Evolutionary conservation across 92 coral and sea anemone genomes (phyloP), one percentile per base, ranked within the genome.

Genomic region (Galaxea fascicularis): DNA sequence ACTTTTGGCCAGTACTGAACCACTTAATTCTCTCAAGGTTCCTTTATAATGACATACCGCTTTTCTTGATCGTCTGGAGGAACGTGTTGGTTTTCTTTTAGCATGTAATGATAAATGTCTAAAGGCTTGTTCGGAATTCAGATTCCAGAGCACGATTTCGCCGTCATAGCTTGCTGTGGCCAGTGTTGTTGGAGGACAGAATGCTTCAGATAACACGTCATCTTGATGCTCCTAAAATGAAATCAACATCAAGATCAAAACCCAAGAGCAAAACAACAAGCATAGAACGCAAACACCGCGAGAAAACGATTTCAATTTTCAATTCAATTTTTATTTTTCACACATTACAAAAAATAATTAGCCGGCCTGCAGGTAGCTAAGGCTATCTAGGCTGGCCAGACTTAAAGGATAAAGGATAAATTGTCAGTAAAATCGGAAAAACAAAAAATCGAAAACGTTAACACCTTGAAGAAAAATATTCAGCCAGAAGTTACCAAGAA

Each of bases 121-220:
- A 15, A 95, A 96, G 46, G 98, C 98, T 73, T 96, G 98, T 62
- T 96, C 98, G 7, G 98, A 96, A 81, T 93, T 96, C 73, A 95
- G 77, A 84, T 96, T 96, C 98, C 98, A 96, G 68, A 96, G 82
- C 49, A 96, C 98, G 14, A 96, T 93, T 41, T 96, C 98, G 5
- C 98, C 98, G 65, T 96, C 98, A 67, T 96, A 96, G 75, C 98
- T 89, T 28, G 98, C 98, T 20, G 98, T 87, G 71, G 95, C 96
- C 39, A 96, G 90, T 26, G 95, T 92, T n/a, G 98, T 91, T 16
- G 98, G 98, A 41, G 98, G 95, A 29, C 93, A 82, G 69, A 90
- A 96, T 22, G 98, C 92, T 77, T 93, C 95, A 3, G 95, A 92
- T 26, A 94, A 71, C 21, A 96, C 92, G 71, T 96, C 98, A 71